These are phyloP conservation scores for Okapia johnstoni DNA, from an alignment of 2,113 vertebrate species.

Conservation along the genomic window DNA sequence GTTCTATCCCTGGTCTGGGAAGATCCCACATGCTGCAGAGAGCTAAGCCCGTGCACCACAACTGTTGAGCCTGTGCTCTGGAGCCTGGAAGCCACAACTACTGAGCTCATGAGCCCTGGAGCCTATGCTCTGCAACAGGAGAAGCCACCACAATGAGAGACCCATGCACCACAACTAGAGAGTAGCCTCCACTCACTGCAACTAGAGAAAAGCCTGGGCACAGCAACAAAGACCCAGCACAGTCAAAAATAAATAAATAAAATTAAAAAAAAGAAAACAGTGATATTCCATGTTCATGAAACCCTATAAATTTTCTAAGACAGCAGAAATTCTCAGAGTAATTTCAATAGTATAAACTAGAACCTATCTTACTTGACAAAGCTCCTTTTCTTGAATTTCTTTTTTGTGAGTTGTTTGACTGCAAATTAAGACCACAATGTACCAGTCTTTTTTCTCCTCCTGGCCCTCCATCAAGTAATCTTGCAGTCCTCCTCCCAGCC, in stretches of 20 bases:
- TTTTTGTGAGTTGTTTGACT: not conserved
- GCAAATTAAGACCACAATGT: not conserved
- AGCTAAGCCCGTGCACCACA: not conserved
- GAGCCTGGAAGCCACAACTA: not conserved
- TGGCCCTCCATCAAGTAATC: not conserved
- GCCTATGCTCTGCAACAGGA: not conserved
- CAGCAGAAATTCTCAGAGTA: not conserved
- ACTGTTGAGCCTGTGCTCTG: not conserved
- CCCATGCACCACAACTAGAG: not conserved
- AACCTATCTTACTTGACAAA: not conserved
- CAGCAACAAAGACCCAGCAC: not conserved
- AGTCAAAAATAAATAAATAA: not conserved
- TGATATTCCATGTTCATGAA: slow-evolving; percentile 7
- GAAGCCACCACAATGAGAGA: not conserved
- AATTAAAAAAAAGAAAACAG: not conserved
- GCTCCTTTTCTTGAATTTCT: slow-evolving; percentile 8
- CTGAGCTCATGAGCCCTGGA: not conserved
- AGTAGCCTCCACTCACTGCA: not conserved
- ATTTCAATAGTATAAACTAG: slow-evolving; percentile 6
- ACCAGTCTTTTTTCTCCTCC: not conserved
- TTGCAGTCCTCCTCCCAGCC: not conserved
- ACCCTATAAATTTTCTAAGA: not conserved
- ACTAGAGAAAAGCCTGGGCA: not conserved
- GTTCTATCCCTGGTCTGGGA: not conserved
- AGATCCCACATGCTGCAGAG: not conserved